Conservation (phyloP, 2,888 invertebrate genomes). For the Megaustenia siamemsis region DNA sequence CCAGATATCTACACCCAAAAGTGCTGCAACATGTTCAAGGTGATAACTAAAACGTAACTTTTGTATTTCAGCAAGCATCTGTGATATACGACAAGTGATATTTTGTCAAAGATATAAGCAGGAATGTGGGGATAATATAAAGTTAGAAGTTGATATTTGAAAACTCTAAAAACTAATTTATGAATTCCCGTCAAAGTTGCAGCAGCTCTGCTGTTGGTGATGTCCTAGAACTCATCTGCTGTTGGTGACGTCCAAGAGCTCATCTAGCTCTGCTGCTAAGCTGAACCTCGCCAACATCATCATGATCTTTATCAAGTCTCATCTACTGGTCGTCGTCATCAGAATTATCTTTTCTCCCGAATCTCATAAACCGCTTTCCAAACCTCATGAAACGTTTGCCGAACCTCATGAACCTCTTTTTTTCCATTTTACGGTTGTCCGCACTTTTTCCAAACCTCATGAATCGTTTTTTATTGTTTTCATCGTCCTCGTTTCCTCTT, state of each 20-base stretch:
- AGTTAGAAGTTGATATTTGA: too few species aligned
- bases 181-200: too few species aligned
- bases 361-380: conserved; percentile 71
- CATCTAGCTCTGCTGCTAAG: conserved; percentile 62
- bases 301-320: conserved; percentile 62
- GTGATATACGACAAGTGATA: too few species aligned
- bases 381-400: conserved; percentile 59
- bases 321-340: conserved; percentile 67
- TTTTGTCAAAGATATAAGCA: too few species aligned
- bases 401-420: conserved; percentile 73
- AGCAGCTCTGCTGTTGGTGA: neutral
- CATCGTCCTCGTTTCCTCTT: conserved; percentile 58
- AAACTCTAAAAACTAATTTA: too few species aligned
- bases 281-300: conserved; percentile 65
- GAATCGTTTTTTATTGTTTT: conserved; percentile 63
- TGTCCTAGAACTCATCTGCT: conserved; percentile 23
- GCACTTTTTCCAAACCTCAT: conserved; percentile 64
- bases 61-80: too few species aligned
- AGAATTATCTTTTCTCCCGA: conserved; percentile 61
- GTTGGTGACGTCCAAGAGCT: too few species aligned
- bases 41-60: too few species aligned
- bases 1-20: too few species aligned
- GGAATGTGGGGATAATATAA: too few species aligned
- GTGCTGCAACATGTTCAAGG: too few species aligned
- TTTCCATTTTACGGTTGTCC: conserved; percentile 61